Percentiles rank a stretch among this genome's conserved stretches.
Conservation (phyloP, 2,888 invertebrate genomes). For the Carpatolechia fugitivella region DNA sequence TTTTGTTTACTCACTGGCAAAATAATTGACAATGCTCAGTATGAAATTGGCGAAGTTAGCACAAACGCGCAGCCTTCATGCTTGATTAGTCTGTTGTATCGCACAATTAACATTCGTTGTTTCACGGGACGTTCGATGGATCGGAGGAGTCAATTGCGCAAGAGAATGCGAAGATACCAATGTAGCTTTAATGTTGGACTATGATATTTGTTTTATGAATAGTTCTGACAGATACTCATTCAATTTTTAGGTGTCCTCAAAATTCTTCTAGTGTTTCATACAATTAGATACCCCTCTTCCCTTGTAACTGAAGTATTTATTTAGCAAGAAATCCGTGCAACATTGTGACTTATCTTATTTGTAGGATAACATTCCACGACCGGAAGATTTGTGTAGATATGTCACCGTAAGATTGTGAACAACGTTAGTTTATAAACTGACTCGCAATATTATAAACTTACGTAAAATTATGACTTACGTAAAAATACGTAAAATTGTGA, state of each 20-base stretch:
- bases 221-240: too few relatives aligned
- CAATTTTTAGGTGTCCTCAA: too few relatives aligned
- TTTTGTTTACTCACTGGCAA: conserved; percentile 9
- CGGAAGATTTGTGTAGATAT: conserved; percentile 19
- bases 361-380: not conserved
- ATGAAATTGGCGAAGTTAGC: conserved; percentile 38
- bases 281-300: too few relatives aligned
- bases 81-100: conserved; percentile 59
- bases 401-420: too few relatives aligned
- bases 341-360: not conserved
- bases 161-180: conserved; percentile 24
- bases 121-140: conserved; percentile 38
- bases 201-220: too few relatives aligned
- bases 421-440: too few relatives aligned
- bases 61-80: conserved; percentile 52
- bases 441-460: too few relatives aligned
- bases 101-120: conserved; percentile 52
- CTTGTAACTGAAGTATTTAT: too few relatives aligned
- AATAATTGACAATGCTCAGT: conserved; percentile 26
- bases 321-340: not conserved
- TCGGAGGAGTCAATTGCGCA: conserved; percentile 43
- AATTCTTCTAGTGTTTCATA: too few relatives aligned
- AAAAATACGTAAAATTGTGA: too few relatives aligned
- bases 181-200: too few relatives aligned
- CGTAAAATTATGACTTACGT: too few relatives aligned